phyloP scores from a whole-genome alignment of 2,888 invertebrate genomes.

The Nephrotoma flavescens region DNA sequence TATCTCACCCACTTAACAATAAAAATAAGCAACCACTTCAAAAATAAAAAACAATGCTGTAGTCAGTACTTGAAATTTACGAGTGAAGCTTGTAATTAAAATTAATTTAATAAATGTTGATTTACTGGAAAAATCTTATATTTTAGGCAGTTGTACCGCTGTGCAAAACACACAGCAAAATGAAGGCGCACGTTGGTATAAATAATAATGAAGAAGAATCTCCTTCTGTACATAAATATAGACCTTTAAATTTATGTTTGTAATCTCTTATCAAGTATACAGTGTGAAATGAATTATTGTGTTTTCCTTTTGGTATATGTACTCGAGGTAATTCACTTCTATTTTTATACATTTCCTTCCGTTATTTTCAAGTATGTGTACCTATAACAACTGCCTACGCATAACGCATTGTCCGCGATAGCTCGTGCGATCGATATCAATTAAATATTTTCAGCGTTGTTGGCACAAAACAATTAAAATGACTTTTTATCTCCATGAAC shows the following conservation, averaged over 20 bases:
- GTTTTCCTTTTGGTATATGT: background rate
- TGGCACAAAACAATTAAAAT: background rate
- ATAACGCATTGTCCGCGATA: background rate
- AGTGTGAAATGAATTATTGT: background rate
- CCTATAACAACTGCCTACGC: background rate
- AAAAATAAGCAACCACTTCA: no score
- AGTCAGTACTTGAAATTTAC: background rate
- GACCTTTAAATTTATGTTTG: background rate
- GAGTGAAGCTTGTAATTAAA: background rate
- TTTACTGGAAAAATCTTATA: background rate
- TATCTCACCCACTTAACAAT: no score
- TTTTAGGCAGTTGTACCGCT: background rate
- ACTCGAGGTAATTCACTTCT: background rate
- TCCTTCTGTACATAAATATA: background rate
- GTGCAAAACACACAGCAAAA: background rate
- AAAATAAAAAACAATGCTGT: background rate
- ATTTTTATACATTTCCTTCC: background rate
- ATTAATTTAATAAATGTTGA: background rate
- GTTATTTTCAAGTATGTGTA: background rate
- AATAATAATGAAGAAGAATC: background rate
- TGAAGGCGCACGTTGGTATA: background rate
- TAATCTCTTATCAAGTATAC: background rate
- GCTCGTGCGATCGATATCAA: background rate
- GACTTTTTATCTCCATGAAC: background rate
- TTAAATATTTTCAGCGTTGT: background rate